These are phyloP conservation scores for Bombus balteatus DNA, from an alignment of 1,140 invertebrate species.

Conservation along the genomic window DNA sequence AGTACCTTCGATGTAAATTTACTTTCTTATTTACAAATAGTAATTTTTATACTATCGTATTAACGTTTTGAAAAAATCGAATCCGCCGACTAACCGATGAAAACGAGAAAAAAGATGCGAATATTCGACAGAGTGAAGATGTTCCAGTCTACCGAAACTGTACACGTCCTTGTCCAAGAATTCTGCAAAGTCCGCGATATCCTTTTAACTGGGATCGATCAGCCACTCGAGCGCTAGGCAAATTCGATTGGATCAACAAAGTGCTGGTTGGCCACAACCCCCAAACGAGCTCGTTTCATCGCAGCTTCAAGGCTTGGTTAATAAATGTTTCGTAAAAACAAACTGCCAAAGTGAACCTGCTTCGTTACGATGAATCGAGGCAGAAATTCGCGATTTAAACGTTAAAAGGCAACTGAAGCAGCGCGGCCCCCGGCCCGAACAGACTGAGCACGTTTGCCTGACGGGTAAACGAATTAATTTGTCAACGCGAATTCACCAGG, in stretches of 20 bases:
- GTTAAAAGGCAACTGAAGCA: too few species aligned
- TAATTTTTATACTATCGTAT: not conserved
- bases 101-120: not conserved
- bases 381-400: not conserved
- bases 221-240: slow-evolving; percentile 21
- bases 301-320: not conserved
- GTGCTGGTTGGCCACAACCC: not conserved
- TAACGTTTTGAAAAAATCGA: too few species aligned
- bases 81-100: too few species aligned
- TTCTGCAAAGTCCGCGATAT: too few species aligned
- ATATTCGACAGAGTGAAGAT: not conserved
- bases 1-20: too few species aligned
- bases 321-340: slow-evolving; percentile 24
- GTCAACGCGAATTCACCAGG: not conserved
- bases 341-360: not conserved
- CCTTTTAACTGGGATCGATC: slow-evolving; percentile 12
- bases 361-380: not conserved
- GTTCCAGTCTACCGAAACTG: not conserved
- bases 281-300: slow-evolving; percentile 9
- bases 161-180: too few species aligned
- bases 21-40: not conserved
- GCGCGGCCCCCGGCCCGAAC: too few species aligned
- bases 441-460: not conserved
- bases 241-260: slow-evolving; percentile 50
- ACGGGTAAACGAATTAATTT: not conserved